phyloP scores from a whole-genome alignment of 2,888 invertebrate genomes.

The Perithous albicinctus region DNA sequence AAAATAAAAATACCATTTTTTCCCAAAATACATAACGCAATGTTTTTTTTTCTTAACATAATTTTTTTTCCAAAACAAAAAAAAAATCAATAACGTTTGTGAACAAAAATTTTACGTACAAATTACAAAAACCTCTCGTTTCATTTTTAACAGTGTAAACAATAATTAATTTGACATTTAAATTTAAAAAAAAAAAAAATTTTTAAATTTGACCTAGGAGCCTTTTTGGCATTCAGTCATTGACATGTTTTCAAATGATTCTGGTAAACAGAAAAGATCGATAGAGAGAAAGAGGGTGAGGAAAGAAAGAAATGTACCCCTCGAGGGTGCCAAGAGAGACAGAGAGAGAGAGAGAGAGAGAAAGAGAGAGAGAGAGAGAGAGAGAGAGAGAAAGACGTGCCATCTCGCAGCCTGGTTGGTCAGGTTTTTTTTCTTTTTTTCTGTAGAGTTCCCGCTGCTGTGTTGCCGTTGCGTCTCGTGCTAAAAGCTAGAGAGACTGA shows the following conservation, averaged over 20 bases:
- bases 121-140: no score
- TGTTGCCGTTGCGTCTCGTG: conserved; percentile 47
- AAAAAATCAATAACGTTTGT: no score
- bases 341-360: conserved; percentile 26
- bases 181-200: background rate
- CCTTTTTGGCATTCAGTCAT: conserved; percentile 18
- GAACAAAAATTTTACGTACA: no score
- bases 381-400: conserved; percentile 37
- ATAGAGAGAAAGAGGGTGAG: conserved; percentile 26
- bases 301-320: conserved; percentile 43
- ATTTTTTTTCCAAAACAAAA: no score
- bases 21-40: no score
- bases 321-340: conserved; percentile 40
- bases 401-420: conserved; percentile 34
- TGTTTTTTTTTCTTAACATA: no score
- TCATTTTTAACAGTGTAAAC: no score
- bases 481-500: conserved; percentile 79
- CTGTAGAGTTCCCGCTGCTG: conserved; percentile 40
- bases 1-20: no score
- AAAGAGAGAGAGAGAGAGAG: conserved; percentile 27
- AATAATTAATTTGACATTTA: background rate
- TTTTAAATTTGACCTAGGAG: background rate
- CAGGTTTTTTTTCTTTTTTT: conserved; percentile 3
- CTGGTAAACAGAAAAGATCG: conserved; percentile 42
- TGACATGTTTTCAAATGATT: conserved; percentile 38